A percentile compares a stretch with the other conserved stretches of the same genome.
Evolutionary conservation across 2,113 vertebrate species (phyloP).

Genomic region (Oncorhynchus clarkii): DNA sequence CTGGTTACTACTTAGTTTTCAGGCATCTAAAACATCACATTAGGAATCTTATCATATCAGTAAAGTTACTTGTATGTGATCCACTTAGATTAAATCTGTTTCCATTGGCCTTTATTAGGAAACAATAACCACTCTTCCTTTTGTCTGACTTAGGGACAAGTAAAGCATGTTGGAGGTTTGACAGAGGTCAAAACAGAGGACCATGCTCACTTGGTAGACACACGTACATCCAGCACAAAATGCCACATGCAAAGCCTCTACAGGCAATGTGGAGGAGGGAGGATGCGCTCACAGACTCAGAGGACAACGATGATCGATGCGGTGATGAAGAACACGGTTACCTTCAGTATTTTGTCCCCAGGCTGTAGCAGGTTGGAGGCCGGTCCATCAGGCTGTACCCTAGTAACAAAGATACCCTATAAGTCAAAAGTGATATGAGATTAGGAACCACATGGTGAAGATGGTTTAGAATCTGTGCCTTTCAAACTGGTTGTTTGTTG

Average conservation of each 20-base stretch:
- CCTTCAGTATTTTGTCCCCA: slow-evolving; percentile 98
- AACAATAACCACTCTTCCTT: too few relatives aligned
- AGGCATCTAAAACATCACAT: too few relatives aligned
- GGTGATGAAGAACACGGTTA: slow-evolving; percentile 61
- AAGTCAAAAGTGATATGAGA: slow-evolving; percentile 99
- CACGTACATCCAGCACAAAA: neutral
- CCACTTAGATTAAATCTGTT: too few relatives aligned
- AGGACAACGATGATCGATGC: slow-evolving; percentile 22
- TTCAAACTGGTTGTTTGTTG: slow-evolving; percentile 45
- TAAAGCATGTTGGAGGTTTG: too few relatives aligned
- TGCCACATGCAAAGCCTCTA: slow-evolving; percentile 55
- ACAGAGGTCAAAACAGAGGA: slow-evolving; percentile 12
- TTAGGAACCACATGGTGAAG: slow-evolving; percentile 82
- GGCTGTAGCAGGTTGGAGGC: slow-evolving; percentile 90
- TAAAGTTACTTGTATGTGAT: too few relatives aligned
- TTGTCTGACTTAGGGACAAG: too few relatives aligned
- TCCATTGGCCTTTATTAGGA: too few relatives aligned
- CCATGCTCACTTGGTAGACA: slow-evolving; percentile 36
- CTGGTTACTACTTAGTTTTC: too few relatives aligned
- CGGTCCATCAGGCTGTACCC: slow-evolving; percentile 99
- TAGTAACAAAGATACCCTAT: slow-evolving; percentile 99
- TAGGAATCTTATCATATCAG: too few relatives aligned
- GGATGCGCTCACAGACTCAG: slow-evolving; percentile 10
- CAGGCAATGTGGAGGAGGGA: slow-evolving; percentile 26
- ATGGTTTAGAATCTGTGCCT: slow-evolving; percentile 84